These are phyloP conservation scores for Arizona elegans DNA, from an alignment of 2,113 vertebrate species.

Conservation along the genomic window DNA sequence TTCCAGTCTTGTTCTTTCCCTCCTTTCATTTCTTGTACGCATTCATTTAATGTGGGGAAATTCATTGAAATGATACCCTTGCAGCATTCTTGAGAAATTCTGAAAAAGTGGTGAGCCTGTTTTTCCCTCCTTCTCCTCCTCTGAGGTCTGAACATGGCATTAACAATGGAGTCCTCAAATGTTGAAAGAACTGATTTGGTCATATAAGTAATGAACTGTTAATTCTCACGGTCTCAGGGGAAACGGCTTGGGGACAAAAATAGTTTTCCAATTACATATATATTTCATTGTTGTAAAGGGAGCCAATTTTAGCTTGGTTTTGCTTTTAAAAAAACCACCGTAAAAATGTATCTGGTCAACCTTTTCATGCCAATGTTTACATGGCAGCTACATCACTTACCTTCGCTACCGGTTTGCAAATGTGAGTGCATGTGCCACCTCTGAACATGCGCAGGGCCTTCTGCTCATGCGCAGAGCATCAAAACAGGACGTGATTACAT, in stretches of 20 bases:
- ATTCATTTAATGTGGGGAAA: not conserved
- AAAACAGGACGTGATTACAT: too few relatives aligned
- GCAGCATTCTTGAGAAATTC: not conserved
- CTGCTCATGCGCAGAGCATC: too few relatives aligned
- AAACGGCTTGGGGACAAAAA: slow-evolving; percentile 46
- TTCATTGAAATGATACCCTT: not conserved
- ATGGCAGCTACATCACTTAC: not conserved
- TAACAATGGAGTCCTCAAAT: slow-evolving; percentile 40
- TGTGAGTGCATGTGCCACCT: too few relatives aligned
- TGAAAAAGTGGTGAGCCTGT: not conserved
- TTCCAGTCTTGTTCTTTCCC: not conserved
- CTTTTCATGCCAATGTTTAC: not conserved
- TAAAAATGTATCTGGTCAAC: not conserved
- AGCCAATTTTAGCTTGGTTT: slow-evolving; percentile 23
- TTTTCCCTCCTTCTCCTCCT: not conserved
- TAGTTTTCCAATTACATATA: slow-evolving; percentile 24
- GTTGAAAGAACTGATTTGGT: slow-evolving; percentile 1
- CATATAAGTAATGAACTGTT: slow-evolving; percentile 17
- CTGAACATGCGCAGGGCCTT: too few relatives aligned
- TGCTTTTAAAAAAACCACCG: not conserved
- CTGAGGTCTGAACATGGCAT: not conserved
- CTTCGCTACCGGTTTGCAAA: too few relatives aligned
- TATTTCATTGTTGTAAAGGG: not conserved
- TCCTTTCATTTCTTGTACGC: not conserved
- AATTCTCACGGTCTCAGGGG: slow-evolving; percentile 34